Conservation (phyloP, 2,797 vertebrate genomes). For the Eulemur rubriventer region DNA sequence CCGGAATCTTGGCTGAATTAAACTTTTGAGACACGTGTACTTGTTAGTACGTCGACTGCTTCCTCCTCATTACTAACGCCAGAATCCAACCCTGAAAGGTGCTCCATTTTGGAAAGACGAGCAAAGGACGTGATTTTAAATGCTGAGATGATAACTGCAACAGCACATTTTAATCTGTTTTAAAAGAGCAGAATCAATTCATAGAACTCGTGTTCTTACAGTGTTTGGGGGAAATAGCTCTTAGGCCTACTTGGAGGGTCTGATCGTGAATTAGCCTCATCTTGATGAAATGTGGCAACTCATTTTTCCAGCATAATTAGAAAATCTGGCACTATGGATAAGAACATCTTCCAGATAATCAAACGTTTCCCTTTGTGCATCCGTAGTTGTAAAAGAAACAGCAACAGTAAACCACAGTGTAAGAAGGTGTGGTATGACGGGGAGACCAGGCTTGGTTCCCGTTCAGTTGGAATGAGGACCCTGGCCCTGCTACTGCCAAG, state of each 20-base stretch:
- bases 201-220: not conserved
- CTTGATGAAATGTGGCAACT: not conserved
- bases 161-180: not conserved
- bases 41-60: not conserved
- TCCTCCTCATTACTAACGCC: not conserved
- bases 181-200: not conserved
- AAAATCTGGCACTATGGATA: not conserved
- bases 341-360: not conserved
- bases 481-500: not conserved
- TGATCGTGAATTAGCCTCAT: not conserved
- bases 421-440: not conserved
- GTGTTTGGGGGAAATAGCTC: not conserved
- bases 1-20: not conserved
- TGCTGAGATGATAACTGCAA: not conserved
- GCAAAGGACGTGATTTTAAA: not conserved
- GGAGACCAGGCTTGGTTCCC: not conserved
- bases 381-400: not conserved
- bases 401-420: not conserved
- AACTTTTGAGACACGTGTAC: not conserved
- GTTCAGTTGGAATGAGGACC: not conserved
- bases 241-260: not conserved
- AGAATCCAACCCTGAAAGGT: not conserved
- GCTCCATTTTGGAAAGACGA: not conserved
- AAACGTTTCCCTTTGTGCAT: not conserved
- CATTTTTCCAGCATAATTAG: not conserved